Percentiles rank a stretch among this genome's conserved stretches.
phyloP scores from a whole-genome alignment of 1,140 invertebrate species.

The Drusus annulatus region DNA sequence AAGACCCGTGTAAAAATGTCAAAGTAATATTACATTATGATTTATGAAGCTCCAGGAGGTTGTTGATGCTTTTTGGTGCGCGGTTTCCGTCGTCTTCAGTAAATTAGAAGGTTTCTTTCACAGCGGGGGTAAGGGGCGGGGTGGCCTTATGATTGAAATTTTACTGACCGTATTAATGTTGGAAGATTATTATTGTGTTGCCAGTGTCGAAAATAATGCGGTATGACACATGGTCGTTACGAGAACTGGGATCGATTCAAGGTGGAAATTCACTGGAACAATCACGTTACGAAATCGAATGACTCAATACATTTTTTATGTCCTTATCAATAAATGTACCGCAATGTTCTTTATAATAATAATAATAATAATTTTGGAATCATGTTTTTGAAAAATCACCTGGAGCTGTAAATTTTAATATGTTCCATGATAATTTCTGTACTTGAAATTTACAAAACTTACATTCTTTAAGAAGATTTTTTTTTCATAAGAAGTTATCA shows the following conservation, averaged over 20 bases:
- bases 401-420: no score
- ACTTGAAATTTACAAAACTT: no score
- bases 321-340: no score
- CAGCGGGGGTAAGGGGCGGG: constrained; percentile 25
- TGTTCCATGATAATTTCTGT: no score
- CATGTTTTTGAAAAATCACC: no score
- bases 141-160: constrained; percentile 33
- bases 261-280: not conserved
- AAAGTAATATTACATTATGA: not conserved
- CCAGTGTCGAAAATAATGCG: not conserved
- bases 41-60: not conserved
- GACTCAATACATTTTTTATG: no score
- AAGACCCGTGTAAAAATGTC: not conserved
- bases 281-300: not conserved
- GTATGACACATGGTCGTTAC: constrained; percentile 19
- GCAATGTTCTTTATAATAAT: no score
- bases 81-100: no score
- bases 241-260: not conserved
- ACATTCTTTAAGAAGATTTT: no score
- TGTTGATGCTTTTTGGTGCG: not conserved
- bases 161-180: constrained; percentile 13
- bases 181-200: constrained; percentile 3
- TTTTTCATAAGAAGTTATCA: no score
- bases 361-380: no score
- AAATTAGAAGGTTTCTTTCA: constrained; percentile 2